Base-by-base conservation (phyloP, 1,140 invertebrate genomes). In the Monochamus saltuarius region DNA sequence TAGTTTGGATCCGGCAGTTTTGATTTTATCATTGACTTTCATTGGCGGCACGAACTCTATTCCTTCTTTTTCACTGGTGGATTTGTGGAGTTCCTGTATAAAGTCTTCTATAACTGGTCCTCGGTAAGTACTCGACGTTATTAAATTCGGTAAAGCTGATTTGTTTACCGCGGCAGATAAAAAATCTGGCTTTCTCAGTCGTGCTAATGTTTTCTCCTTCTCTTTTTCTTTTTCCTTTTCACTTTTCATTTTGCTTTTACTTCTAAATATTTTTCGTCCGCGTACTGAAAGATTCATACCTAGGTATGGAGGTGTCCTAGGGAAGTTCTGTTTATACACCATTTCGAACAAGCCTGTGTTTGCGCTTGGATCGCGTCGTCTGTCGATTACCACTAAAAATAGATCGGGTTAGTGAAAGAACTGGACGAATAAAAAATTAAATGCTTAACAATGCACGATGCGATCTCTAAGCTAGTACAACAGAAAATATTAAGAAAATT, bases 311-410 rank as follows among this genome's bases (percentile, higher is more conserved):
- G 92, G 92, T 3, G 89, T 87, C 62, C 83, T 85, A 1, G 90
- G 87, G 51, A 81, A 70, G 51, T 81, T 79, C 68, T 89, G 89
- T 56, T 86, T 89, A 75, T 92, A 95, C 13, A 87, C 85, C 57
- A 94, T 71, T 74, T 95, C 92, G 75, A 96, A 97, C 53, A 86
- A 81, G 14, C 94, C 94, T 4, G 91, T 92, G 62, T 91, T 87
- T 10, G 90, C 89, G 51, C 87, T 88, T 61, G 86, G 85, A 76
- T 94, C 87, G 45, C 83, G 79, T 42, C 85, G 84, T 58, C 86
- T 82, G 75, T 97, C 94, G n/a, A 97, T 78, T 0, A 94, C 88
- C 69, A 97, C 94, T 96, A 75, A 49, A 84, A 82, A 29, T 42
- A 42, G 4, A 42, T 3, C 40, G 6, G 40, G 40, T 7, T 42